Evolutionary conservation across 2,797 vertebrate species (phyloP).

Genomic region (Mus caroli): DNA sequence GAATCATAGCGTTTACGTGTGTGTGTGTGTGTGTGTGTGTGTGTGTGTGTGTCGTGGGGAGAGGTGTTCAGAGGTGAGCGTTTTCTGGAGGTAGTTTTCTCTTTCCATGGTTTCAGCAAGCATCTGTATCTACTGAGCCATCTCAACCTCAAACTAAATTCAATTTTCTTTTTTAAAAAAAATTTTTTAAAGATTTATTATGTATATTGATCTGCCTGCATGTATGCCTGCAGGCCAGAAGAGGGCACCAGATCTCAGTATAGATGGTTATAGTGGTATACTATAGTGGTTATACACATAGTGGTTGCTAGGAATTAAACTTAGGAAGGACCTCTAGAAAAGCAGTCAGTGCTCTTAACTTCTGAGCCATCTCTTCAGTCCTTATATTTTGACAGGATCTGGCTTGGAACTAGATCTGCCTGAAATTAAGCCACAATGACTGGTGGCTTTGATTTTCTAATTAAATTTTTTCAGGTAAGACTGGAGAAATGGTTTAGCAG

Average conservation of each 20-base stretch:
- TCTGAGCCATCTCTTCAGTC: not conserved
- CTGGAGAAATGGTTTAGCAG: not conserved
- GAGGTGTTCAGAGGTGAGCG: too few species aligned
- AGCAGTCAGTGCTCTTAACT: not conserved
- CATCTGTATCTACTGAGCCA: not conserved
- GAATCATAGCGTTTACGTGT: not conserved
- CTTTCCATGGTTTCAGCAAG: not conserved
- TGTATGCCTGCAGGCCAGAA: not conserved
- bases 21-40: too few species aligned
- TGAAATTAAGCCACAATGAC: not conserved
- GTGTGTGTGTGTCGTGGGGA: not conserved
- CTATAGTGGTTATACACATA: too few species aligned
- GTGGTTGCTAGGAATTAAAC: not conserved
- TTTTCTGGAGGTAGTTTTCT: not conserved
- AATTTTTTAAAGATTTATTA: not conserved
- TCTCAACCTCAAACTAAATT: not conserved
- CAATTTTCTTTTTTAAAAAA: not conserved
- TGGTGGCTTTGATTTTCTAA: slow-evolving; percentile 43
- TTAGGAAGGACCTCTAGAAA: not conserved
- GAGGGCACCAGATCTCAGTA: not conserved
- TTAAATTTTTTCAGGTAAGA: slow-evolving; percentile 12
- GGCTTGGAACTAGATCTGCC: not conserved
- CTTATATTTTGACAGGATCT: not conserved
- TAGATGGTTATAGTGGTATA: not conserved
- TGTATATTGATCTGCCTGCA: not conserved